Base-by-base conservation (phyloP, 1,140 invertebrate species). In the Uloborus diversus region DNA sequence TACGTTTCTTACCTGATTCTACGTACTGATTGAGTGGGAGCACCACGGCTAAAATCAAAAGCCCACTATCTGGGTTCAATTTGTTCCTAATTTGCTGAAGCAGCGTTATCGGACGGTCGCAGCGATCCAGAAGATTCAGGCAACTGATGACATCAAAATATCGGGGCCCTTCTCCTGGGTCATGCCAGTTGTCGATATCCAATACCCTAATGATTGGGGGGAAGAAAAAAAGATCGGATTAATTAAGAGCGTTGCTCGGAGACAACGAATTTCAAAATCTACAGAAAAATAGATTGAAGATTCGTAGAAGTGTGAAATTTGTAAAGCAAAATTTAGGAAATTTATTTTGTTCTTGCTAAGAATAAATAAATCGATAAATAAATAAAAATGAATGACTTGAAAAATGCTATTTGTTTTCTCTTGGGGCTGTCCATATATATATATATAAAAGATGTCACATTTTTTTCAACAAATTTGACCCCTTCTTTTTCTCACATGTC, bases 21-120 rank as follows among this genome's bases (percentile, higher is more conserved):
- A 97, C 95, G 85, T 96, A 98, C 11, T 95, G 94, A 81, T 90
- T 92, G 85, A 95, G 94, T 14, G 96, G 96, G 47, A 97, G 87
- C 0, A 97, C 96, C 0, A 97, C 86, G 0, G 95, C 94, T 0
- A 98, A 86, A 14, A 98, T 84, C 0, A 96, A 87, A 4, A 90
- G 86, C 4, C 95, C 95, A 57, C 89, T 89, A 3, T 90, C 89
- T 11, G 85, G 84, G 49, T 89, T 87, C n/a, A 97, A 86, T 2
- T 90, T 89, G 7, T 86, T 84, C 59, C 88, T 89, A 3, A 96
- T 92, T 81, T 92, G 87, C 32, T 88, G 87, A 33, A 98, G 87
- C 81, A 98, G 89, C 28, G 89, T 90, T 28, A 92, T 85, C 1
- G 96, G 96, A 66, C 89, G 89, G 85, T 93, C 92, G 88, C 95